Conservation (phyloP, 92 coral and sea anemone genomes). For the Blastomussa wellsi region DNA sequence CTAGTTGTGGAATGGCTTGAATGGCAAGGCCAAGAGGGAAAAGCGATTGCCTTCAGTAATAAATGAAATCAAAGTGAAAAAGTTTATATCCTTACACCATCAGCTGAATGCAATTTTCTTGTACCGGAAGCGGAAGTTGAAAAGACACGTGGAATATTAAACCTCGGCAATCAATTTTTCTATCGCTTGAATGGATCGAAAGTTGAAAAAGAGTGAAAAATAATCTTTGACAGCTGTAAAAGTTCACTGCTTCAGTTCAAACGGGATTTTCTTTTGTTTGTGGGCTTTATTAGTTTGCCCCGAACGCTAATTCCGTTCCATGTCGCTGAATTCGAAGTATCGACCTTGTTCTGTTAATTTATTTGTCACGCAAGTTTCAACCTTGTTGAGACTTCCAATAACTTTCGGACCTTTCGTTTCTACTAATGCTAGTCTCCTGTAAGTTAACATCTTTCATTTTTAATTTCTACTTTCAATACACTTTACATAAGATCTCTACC, state of each 20-base stretch:
- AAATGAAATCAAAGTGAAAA: not conserved
- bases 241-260: not conserved
- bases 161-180: not conserved
- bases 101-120: not conserved
- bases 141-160: conserved; percentile 21
- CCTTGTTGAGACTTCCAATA: not conserved
- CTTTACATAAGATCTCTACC: not conserved
- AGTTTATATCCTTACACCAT: not conserved
- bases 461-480: not conserved
- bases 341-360: not conserved
- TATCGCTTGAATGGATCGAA: conserved; percentile 25
- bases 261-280: not conserved
- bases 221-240: not conserved
- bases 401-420: not conserved
- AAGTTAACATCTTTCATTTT: not conserved
- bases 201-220: conserved; percentile 3
- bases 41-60: not conserved
- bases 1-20: not conserved
- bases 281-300: not conserved
- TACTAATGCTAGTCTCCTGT: not conserved
- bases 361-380: not conserved
- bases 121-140: conserved; percentile 9
- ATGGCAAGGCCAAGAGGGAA: not conserved
- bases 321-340: not conserved
- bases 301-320: not conserved